Evolutionary conservation across 2,113 vertebrate genomes (phyloP).

Genomic region (Notothenia coriiceps): DNA sequence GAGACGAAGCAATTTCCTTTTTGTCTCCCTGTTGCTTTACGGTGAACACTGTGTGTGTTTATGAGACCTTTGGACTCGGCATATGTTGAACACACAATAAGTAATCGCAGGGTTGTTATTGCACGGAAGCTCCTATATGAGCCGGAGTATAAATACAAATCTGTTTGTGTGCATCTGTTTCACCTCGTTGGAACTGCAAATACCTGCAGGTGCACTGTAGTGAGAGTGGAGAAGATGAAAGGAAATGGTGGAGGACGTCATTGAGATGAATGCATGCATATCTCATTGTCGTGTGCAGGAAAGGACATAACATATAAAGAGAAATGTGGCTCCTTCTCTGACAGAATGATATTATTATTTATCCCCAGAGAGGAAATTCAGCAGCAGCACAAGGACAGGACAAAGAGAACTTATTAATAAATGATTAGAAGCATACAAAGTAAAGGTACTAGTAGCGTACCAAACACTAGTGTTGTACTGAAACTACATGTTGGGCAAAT

Average conservation of each 20-base stretch:
- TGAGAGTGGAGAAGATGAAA: neutral
- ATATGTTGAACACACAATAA: slow-evolving; percentile 53
- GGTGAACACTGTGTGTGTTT: slow-evolving; percentile 43
- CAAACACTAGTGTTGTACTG: too few relatives aligned
- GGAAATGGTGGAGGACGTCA: neutral
- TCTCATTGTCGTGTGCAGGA: neutral
- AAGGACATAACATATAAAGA: neutral
- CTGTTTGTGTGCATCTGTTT: neutral
- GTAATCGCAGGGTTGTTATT: slow-evolving; percentile 43
- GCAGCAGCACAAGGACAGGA: neutral
- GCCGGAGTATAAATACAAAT: slow-evolving; percentile 1
- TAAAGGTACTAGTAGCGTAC: neutral
- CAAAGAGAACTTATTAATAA: neutral
- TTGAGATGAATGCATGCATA: neutral
- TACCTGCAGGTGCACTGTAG: neutral
- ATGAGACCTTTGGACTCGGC: slow-evolving; percentile 66
- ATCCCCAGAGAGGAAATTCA: neutral
- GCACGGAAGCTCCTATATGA: neutral
- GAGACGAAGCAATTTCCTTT: slow-evolving; percentile 22
- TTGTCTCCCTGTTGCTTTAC: slow-evolving; percentile 14
- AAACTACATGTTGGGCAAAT: too few relatives aligned
- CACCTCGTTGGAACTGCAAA: slow-evolving; percentile 20
- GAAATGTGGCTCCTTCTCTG: neutral
- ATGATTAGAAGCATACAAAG: neutral
- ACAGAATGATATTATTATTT: neutral